Evolutionary conservation across 2,888 invertebrate species (phyloP).

Genomic region (Drosophila mimetica): DNA sequence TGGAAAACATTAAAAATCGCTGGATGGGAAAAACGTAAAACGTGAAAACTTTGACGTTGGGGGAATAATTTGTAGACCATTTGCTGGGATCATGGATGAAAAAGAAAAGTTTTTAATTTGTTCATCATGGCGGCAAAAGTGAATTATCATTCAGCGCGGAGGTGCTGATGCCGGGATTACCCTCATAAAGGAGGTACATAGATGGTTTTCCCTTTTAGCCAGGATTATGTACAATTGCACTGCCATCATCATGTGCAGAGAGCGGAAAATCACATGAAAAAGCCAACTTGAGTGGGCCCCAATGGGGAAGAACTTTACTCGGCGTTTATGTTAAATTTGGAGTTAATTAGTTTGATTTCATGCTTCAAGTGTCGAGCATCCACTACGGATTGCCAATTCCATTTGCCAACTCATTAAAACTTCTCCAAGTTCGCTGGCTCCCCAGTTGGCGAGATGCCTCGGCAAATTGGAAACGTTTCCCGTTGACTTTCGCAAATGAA

Average conservation of each 20-base stretch:
- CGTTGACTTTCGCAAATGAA: conserved; percentile 25
- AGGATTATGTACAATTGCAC: conserved; percentile 26
- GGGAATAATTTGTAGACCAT: conserved; percentile 48
- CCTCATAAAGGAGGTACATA: conserved; percentile 12
- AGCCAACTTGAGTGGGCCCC: conserved; percentile 23
- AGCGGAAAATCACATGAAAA: conserved; percentile 50
- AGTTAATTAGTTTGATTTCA: conserved; percentile 66
- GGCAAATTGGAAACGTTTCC: conserved; percentile 36
- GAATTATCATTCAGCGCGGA: conserved; percentile 50
- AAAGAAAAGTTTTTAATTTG: conserved; percentile 55
- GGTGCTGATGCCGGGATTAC: conserved; percentile 20
- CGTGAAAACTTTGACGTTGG: conserved; percentile 36
- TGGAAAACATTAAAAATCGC: conserved; percentile 25
- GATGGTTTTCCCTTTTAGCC: neutral
- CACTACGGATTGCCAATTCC: conserved; percentile 54
- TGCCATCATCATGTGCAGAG: conserved; percentile 49
- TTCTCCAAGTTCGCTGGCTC: conserved; percentile 43
- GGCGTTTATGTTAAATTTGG: conserved; percentile 48
- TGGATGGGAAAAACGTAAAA: conserved; percentile 7
- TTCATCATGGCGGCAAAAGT: conserved; percentile 51
- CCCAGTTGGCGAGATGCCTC: conserved; percentile 7
- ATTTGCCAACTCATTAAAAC: conserved; percentile 60
- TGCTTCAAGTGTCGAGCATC: conserved; percentile 43
- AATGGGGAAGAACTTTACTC: conserved; percentile 27
- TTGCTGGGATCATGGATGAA: conserved; percentile 38